Base-by-base conservation (phyloP, 37 sponge, comb jelly and placozoan species). In the Sycon ciliatum region DNA sequence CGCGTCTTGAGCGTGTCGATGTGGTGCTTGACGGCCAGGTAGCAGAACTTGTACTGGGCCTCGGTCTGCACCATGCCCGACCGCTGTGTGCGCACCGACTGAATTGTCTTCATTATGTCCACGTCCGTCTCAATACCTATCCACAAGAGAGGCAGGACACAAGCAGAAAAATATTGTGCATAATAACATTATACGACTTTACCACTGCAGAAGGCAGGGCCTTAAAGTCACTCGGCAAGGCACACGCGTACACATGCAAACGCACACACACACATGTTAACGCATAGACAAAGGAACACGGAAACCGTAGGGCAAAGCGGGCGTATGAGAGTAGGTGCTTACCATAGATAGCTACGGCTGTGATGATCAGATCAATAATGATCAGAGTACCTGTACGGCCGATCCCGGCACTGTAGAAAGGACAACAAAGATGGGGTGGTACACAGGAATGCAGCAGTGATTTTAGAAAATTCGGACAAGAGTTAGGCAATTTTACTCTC, bases 11-110 rank as follows among this genome's bases (percentile, higher is more conserved):
- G 32, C 63, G 63, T 60, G n/a, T 60, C 63, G 63, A 92, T 82
- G 39, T 81, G 82, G 13, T 75, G 57, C 32, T 75, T 39, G 16
- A 92, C 73, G 7, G 88, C 80, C 71, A 78, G 69, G 77, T 92
- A 92, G 4, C 87, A 79, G 81, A 92, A 92, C 78, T 84, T 87
- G 81, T 92, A 92, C 65, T 92, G 89, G 74, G 78, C 90, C 81
- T 92, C 89, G 27, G 94, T 92, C 68, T 92, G 94, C 2, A 92
- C 94, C 94, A 92, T 88, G 3, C 94, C 94, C n/a, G 94, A 92
- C 3, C 94, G 78, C 69, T 92, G 94, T 1, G 83, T 71, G 37
- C 94, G 57, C 23, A 92, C 71, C 40, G 79, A 61, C 56, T 82
- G 89, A 18, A 92, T 88, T 22, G 84, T 85, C 65, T 84, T 85